These are phyloP conservation scores for Apogon talboti DNA, from an alignment of 2,797 vertebrate genomes.

Conservation along the genomic window DNA sequence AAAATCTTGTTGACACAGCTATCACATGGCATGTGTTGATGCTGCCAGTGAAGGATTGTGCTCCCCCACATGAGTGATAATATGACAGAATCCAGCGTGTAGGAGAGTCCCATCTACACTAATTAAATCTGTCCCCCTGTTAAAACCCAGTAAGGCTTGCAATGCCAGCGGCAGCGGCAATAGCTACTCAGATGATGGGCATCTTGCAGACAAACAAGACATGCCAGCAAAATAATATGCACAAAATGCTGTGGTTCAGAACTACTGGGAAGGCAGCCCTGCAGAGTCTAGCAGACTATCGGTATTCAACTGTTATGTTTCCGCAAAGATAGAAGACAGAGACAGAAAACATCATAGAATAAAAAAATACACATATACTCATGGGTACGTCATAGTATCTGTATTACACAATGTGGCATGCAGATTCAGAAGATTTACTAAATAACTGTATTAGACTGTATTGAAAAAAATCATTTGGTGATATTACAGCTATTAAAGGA, in stretches of 20 bases:
- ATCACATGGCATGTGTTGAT: conserved; percentile 56
- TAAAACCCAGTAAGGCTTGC: conserved; percentile 46
- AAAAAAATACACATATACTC: no score
- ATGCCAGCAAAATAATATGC: conserved; percentile 25
- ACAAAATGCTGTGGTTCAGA: conserved; percentile 12
- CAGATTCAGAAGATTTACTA: not conserved
- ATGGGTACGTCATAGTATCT: conserved; percentile 8
- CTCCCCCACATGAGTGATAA: conserved; percentile 72
- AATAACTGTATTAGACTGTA: not conserved
- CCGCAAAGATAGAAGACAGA: conserved; percentile 7
- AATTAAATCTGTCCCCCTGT: conserved; percentile 66
- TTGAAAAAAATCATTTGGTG: not conserved
- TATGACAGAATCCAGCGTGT: conserved; percentile 58
- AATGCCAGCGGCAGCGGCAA: conserved; percentile 22
- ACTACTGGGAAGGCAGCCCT: conserved; percentile 1
- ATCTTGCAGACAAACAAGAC: conserved; percentile 31
- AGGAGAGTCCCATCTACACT: conserved; percentile 59
- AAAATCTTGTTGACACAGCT: conserved; percentile 61
- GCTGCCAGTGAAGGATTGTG: conserved; percentile 55
- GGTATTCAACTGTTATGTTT: conserved; percentile 26
- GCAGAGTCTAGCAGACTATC: conserved; percentile 20
- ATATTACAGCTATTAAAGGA: not conserved
- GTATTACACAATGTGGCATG: not conserved
- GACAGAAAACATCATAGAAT: conserved; percentile 4
- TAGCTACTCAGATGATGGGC: conserved; percentile 38